Evolutionary conservation across 2,113 vertebrate species (phyloP), one percentile per base, ranked within the genome.

Genomic region (Halcyon malimbica): DNA sequence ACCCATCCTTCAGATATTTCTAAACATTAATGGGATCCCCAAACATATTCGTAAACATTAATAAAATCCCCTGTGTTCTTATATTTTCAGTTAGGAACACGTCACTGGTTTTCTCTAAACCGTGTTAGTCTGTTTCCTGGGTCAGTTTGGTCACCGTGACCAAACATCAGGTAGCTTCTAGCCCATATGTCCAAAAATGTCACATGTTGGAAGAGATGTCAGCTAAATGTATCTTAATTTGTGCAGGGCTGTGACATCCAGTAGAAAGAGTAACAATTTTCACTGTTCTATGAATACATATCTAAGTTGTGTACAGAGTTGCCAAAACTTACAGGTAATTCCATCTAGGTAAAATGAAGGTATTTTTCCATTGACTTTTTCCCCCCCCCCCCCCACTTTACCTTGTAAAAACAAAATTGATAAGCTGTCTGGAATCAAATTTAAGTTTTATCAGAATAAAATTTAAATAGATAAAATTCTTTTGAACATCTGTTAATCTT

Each of bases 271-370:
- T 56, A 60, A 31, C 44, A 83, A 25, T 23, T 28, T 8, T 29
- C 8, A 4, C 31, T 83, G 0, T 56, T 11, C 15, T 78, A 10
- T 65, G 54, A 83, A 59, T 90, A 26, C 0, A 0, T 50, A 8
- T 11, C 17, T 8, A 51, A 44, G 59, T 41, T 46, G 16, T 51
- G 10, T 73, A 25, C 8, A 44, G 23, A 59, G 28, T 28, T 74
- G 6, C 15, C 64, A 37, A 33, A 41, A 20, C 11, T 63, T 78
- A 7, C n/a, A 23, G 9, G 31, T 63, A 42, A 73, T 19, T 31
- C 73, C 2, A 35, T 63, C 6, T 46, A 48, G 10, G 13, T 56
- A 39, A 85, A 82, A 85, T 29, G 9, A 33, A 82, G 35, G 2
- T 50, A 16, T 75, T 90, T 89, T 90, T 50, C 17, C 24, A 33